These are phyloP conservation scores for Sesamia inferens DNA, from an alignment of 2,888 invertebrate genomes.

Conservation along the genomic window DNA sequence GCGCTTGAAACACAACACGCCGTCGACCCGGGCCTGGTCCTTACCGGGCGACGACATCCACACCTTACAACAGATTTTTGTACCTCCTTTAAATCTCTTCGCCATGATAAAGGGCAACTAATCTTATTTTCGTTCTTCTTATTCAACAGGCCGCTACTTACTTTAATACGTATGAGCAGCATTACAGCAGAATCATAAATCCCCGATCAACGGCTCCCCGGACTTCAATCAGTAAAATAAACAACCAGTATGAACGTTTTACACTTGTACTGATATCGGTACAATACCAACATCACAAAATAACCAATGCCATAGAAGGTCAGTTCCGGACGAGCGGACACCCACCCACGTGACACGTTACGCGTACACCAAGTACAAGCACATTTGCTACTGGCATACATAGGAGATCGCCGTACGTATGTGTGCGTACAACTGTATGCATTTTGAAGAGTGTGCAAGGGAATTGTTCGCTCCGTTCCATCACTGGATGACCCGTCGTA, in stretches of 20 bases:
- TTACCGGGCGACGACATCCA: too few relatives aligned
- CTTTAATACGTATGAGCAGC: background rate
- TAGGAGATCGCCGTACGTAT: too few relatives aligned
- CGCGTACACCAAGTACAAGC: background rate
- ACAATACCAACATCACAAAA: background rate
- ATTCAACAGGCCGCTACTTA: background rate
- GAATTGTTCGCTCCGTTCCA: too few relatives aligned
- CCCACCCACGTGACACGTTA: background rate
- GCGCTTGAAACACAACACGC: too few relatives aligned
- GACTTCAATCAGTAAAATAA: constrained; percentile 33
- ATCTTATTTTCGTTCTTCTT: background rate
- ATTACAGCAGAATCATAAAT: background rate
- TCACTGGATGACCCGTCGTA: too few relatives aligned
- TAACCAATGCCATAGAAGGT: background rate
- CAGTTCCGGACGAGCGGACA: background rate
- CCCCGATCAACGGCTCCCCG: constrained; percentile 16
- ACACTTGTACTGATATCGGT: constrained; percentile 7
- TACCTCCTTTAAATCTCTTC: background rate
- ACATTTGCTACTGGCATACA: background rate
- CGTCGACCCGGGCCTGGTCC: too few relatives aligned
- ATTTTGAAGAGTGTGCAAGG: too few relatives aligned
- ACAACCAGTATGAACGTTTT: constrained; percentile 17
- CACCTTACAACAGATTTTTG: background rate
- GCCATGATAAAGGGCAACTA: too few relatives aligned
- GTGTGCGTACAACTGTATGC: background rate